phyloP scores from a whole-genome alignment of 64 coral and sea anemone species.

The Exaiptasia diaphana region DNA sequence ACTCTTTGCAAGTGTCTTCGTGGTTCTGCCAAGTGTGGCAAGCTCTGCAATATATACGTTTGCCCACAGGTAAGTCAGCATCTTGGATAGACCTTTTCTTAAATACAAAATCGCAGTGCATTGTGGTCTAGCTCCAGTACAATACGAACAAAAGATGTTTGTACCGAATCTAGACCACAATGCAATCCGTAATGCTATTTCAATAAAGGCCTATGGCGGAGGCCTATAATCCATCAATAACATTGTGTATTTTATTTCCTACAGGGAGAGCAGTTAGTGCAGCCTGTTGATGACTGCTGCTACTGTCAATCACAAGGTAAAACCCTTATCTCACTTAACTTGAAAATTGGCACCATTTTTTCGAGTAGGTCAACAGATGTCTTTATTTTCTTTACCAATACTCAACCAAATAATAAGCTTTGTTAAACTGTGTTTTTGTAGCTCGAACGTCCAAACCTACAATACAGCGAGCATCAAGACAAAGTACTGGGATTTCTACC shows the following conservation, averaged over 20 bases:
- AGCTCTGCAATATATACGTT: conserved; percentile 10
- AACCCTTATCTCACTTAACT: background rate
- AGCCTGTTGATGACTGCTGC: background rate
- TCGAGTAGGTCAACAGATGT: background rate
- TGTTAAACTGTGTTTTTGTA: background rate
- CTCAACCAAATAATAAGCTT: background rate
- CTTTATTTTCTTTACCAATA: background rate
- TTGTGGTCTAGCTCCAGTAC: background rate
- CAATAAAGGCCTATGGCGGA: background rate
- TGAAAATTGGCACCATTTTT: background rate
- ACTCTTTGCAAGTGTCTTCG: conserved; percentile 53
- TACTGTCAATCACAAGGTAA: background rate
- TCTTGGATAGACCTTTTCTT: too few species aligned
- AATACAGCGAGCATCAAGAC: background rate
- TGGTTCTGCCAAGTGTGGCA: conserved; percentile 47
- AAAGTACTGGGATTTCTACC: background rate
- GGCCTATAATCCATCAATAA: background rate
- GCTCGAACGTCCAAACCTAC: background rate
- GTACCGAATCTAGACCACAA: background rate
- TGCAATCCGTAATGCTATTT: background rate
- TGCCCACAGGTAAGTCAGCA: conserved; percentile 30
- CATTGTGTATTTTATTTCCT: background rate
- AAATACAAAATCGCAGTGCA: background rate
- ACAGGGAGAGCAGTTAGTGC: background rate
- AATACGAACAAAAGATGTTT: background rate